Percentiles rank a stretch among this genome's conserved stretches.
Conservation (phyloP, 2,888 invertebrate genomes). For the Metellina segmentata region DNA sequence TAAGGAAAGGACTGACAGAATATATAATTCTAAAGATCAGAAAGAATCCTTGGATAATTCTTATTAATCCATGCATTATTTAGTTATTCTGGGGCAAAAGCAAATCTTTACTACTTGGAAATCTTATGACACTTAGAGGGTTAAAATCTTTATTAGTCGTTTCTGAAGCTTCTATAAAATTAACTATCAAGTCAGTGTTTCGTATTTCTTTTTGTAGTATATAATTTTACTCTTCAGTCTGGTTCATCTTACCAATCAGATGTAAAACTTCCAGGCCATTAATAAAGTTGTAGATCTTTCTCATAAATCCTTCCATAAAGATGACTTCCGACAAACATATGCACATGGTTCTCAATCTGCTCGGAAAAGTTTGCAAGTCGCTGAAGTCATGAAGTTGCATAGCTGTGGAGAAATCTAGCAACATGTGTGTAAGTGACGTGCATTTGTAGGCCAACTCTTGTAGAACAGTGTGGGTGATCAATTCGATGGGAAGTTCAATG, state of each 20-base stretch:
- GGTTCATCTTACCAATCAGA: slow-evolving; percentile 88
- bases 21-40: too few species aligned
- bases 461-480: slow-evolving; percentile 97
- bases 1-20: too few species aligned
- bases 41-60: too few species aligned
- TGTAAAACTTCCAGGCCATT: slow-evolving; percentile 98
- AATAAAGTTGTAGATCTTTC: slow-evolving; percentile 99
- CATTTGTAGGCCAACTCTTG: slow-evolving; percentile 98
- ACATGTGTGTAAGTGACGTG: slow-evolving; percentile 96
- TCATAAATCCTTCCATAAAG: slow-evolving; percentile 99
- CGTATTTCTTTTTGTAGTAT: too few species aligned
- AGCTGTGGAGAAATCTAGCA: slow-evolving; percentile 98
- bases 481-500: slow-evolving; percentile 96
- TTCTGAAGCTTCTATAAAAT: too few species aligned
- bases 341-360: slow-evolving; percentile 95
- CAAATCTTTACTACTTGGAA: too few species aligned
- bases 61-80: too few species aligned
- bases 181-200: too few species aligned
- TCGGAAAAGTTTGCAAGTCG: slow-evolving; percentile 98
- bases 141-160: too few species aligned
- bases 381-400: slow-evolving; percentile 99
- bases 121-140: too few species aligned
- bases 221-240: too few species aligned
- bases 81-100: too few species aligned
- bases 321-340: slow-evolving; percentile 99